phyloP scores from a whole-genome alignment of 2,113 vertebrate genomes.

The Rhinoderma darwinii region DNA sequence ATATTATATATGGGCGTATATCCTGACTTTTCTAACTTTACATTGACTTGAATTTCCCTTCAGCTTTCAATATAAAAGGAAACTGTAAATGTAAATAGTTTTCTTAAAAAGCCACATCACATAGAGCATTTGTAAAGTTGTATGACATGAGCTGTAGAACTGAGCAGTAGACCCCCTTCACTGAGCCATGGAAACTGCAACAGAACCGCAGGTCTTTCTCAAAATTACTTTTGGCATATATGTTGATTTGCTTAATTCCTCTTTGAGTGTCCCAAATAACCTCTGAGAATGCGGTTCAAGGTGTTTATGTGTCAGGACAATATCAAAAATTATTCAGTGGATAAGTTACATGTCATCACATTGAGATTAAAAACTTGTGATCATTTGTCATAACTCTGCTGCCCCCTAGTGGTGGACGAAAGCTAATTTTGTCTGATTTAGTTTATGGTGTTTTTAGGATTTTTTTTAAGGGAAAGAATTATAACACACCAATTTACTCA shows the following conservation, averaged over 20 bases:
- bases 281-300: conserved; percentile 70
- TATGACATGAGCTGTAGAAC: conserved; percentile 11
- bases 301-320: conserved; percentile 79
- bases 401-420: conserved; percentile 80
- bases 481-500: no score
- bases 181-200: conserved; percentile 28
- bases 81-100: conserved; percentile 19
- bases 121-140: background rate
- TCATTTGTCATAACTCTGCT: conserved; percentile 81
- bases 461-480: no score
- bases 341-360: conserved; percentile 65
- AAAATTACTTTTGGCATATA: conserved; percentile 76
- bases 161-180: conserved; percentile 4
- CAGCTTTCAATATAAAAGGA: background rate
- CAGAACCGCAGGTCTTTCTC: conserved; percentile 64
- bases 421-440: background rate
- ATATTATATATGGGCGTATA: background rate
- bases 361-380: background rate
- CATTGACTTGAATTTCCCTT: background rate
- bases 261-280: conserved; percentile 78
- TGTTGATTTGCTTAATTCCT: conserved; percentile 75
- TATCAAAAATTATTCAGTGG: conserved; percentile 69
- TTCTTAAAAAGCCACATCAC: conserved; percentile 7
- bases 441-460: background rate
- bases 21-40: background rate